A percentile compares a stretch with the other conserved stretches of the same genome.
Evolutionary conservation across 2,797 vertebrate species (phyloP).

Genomic region (Staurois parvus): DNA sequence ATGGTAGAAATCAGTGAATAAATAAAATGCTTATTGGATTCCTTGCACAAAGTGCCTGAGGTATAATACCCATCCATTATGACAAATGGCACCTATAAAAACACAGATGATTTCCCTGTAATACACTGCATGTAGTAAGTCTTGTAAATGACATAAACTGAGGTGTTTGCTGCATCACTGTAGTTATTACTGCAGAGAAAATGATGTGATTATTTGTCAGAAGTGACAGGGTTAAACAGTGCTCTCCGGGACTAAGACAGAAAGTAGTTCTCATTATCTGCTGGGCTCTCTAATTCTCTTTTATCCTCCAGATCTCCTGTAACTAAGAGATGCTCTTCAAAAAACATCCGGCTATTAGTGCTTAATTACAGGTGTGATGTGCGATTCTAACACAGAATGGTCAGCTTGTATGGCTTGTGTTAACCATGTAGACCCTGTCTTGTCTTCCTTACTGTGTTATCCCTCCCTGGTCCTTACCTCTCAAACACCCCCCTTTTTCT

Average conservation of each 20-base stretch:
- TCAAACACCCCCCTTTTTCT: no score
- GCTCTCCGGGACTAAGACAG: conserved; percentile 10
- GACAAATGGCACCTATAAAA: neutral
- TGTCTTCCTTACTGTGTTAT: no score
- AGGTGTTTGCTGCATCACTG: neutral
- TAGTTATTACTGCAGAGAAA: neutral
- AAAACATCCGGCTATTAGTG: conserved; percentile 34
- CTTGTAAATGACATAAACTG: neutral
- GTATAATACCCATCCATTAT: neutral
- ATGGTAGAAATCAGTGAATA: no score
- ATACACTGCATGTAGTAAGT: neutral
- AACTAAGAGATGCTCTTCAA: conserved; percentile 23
- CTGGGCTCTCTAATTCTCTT: conserved; percentile 21
- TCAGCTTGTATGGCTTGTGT: no score
- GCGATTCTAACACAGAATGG: no score
- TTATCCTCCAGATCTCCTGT: conserved; percentile 26
- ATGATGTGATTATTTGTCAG: conserved; percentile 18
- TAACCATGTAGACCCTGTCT: no score
- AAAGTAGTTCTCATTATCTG: conserved; percentile 9
- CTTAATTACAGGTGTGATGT: neutral
- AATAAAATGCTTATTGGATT: no score
- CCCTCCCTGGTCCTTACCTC: no score
- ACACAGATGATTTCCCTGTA: neutral
- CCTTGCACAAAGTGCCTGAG: no score
- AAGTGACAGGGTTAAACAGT: conserved; percentile 29